Evolutionary conservation across 92 coral and sea anemone species (phyloP), one percentile per base, ranked within the genome.

Genomic region (Phenganax subtilis): DNA sequence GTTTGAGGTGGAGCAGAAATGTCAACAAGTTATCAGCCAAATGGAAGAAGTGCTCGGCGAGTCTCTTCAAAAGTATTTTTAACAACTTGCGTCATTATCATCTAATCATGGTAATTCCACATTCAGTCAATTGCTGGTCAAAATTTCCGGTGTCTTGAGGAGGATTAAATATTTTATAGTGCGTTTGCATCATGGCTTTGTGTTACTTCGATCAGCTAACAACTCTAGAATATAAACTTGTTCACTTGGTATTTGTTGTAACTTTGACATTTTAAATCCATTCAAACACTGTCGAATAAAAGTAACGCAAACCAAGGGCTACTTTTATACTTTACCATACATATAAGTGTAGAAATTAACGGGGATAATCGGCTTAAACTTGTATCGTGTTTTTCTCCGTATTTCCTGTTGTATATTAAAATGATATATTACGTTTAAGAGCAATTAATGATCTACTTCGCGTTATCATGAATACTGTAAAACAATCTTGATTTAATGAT

Each of bases 1-100:
- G 28, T 88, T 92, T 64, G 97, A 94, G 62, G 98, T 94, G 29
- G 98, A 94, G 71, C 91, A 94, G 70, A 93, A 92, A 60, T 94
- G 98, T 70, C 98, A 94, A 72, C 97, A 94, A 72, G 90, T 94
- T 25, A 91, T 92, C 62, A 75, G 88, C 20, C 92, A 92, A 74
- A 92, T 94, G 70, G 97, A 94, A 54, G 78, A 82, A 3, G 89
- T 90, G 17, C 80, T 94, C 17, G 98, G 97, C 12, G 98, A 94
- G 66, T 89, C 98, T 1, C 82, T 94, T 10, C 98, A 94, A 63
- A 92, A 89, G 64, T 94, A 92, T 82, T 89, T 94, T 56, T 87
- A 88, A 72, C 72, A 84, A 12, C 10, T n/a, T 64, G 37, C 47
- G 73, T 11, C 9, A 30, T 68, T 68, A 15, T 68, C 70, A 64